Evolutionary conservation across 2,797 vertebrate genomes (phyloP), one percentile per base, ranked within the genome.

Genomic region (Hipposideros larvatus): DNA sequence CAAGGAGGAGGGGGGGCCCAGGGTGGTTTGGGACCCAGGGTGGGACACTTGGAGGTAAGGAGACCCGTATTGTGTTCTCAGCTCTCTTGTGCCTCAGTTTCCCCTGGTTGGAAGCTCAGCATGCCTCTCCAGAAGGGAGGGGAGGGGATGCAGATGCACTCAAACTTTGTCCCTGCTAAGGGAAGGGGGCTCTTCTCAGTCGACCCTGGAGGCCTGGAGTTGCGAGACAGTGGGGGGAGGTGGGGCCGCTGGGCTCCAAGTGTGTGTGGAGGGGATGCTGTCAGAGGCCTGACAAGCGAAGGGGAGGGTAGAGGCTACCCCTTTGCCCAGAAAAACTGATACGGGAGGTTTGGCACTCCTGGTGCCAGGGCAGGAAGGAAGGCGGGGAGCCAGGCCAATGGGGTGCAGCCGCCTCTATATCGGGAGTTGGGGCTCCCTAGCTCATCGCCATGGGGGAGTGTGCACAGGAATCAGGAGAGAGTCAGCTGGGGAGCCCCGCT

Each of bases 51-150:
- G 28, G 43, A 41, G 46, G 14, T 31, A n/a, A 55, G 48, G 66
- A 63, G 88, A 48, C 19, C 68, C 34, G 6, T 2, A 21, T 5
- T 11, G 53, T 16, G 37, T 21, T 63, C 48, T 21, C 9, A 59
- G 59, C 18, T 24, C 16, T 86, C 77, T 51, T 28, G 15, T 90
- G 90, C 97, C 92, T 92, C 87, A 57, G 79, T 90, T 90, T 91
- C 77, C 66, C 83, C 74, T 63, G 19, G 11, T 51, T 59, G 53
- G 57, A 59, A 71, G 37, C 55, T 48, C n/a, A 18, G 37, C 28
- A 8, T 6, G 51, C 55, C 53, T 59, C 59, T n/a, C 26, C 51
- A 18, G 78, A 83, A 87, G 43, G 70, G n/a, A 87, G 57, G 79
- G 48, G 48, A 19, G 4, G 6, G 2, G 55, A 34, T 21, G 84